Base-by-base conservation (phyloP, 2,113 vertebrate genomes). In the Varanus komodoensis region DNA sequence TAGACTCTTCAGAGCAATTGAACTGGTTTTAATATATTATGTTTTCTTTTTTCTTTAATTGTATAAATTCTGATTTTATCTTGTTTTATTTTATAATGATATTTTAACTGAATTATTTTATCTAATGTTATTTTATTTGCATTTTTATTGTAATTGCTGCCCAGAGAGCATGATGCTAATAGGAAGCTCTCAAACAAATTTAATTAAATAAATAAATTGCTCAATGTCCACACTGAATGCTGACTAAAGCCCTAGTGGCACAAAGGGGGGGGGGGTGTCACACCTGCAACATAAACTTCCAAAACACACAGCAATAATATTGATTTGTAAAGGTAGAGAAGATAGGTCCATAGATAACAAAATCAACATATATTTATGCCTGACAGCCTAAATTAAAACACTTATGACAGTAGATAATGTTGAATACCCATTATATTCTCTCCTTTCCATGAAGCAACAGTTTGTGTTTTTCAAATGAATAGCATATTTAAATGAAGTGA, bases 381-480 rank as follows among this genome's bases (percentile, higher is more conserved):
- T 94, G 91, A 96, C 84, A 93, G 29, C 89, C 69, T 93, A 90
- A 96, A 97, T 96, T 95, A 96, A 96, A 95, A 95, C 83, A 92
- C 84, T 92, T 89, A 96, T 94, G 91, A 3, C 90, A 88, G 94
- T 94, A 93, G 93, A 96, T 95, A 94, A 44, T 88, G 92, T 94
- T 96, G 92, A 94, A 94, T 93, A 94, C 95, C 61, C 89, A 92
- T 95, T 94, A 96, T 96, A 97, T 97, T 96, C 93, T 95, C 94
- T 87, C 87, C 95, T 95, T 94, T 82, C 91, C 91, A 94, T 94
- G 94, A 95, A 97, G 96, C 89, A 96, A 95, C 94, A 97, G 96
- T 97, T 97, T 97, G 96, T 95, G 95, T 95, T 97, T 97, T 97
- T 96, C 95, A 96, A 97, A 96, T 95, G 94, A 96, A 97, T 95